Evolutionary conservation across 1,140 invertebrate species (phyloP), one percentile per base, ranked within the genome.

Genomic region (Calycopis cecrops): DNA sequence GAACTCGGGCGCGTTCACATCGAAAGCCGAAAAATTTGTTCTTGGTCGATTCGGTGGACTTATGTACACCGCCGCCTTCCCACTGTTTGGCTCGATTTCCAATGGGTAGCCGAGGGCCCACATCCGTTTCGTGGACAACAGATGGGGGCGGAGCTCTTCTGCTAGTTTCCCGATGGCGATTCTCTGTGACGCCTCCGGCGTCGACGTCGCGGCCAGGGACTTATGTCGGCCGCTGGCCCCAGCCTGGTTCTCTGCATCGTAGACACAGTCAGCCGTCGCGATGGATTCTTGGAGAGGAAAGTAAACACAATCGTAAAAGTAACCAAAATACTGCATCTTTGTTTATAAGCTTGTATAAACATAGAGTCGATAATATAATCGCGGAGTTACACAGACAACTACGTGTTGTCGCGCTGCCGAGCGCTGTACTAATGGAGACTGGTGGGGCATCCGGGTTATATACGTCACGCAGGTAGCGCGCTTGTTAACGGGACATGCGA

Each of bases 51-150:
- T 79, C 59, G 86, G 86, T 47, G 89, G 85, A 57, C 85, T 88
- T 52, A 91, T 90, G 68, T 90, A 92, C 37, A 94, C 90, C 35
- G 93, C 88, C 0, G 90, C 92, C 60, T 86, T 86, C 1, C 90
- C 90, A 1, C 91, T 88, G 35, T 90, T 89, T 0, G 89, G 74
- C 9, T 88, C 88, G 52, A 91, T 89, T 35, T 92, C 90, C 0
- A 94, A 73, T 0, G 95, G 96, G 74, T 91, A 97, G 0, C 94
- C 94, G 55, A 94, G 89, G 4, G 91, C 85, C 11, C 90, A 83
- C 55, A 96, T 84, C 52, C 94, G 89, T 33, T 92, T 89, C 1
- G 88, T 84, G 2, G 89, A 89, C 17, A 96, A 80, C 0, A 92
- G 65, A 73, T 95, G 94, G 9, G 81, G 80, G 0, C 79, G 75